phyloP scores from a whole-genome alignment of 2,797 vertebrate genomes.

The Sebastes dallii region DNA sequence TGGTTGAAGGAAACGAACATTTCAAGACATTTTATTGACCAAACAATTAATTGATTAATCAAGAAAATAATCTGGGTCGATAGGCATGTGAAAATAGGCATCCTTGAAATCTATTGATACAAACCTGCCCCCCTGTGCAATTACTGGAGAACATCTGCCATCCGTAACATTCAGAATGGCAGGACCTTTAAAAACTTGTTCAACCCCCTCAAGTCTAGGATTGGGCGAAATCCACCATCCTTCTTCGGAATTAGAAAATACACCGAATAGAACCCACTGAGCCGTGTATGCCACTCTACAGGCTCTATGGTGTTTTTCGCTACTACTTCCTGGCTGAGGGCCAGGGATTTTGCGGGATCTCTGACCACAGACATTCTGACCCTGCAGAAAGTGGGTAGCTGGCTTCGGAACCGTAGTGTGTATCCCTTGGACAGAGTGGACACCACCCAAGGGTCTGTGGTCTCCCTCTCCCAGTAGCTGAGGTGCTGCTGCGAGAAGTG shows the following conservation, averaged over 20 bases:
- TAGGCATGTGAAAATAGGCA: not conserved
- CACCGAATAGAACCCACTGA: not conserved
- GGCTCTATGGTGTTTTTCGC: not conserved
- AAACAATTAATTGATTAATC: not conserved
- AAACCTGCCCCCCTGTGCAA: not conserved
- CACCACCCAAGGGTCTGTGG: no score
- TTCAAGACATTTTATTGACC: not conserved
- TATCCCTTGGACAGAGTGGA: no score
- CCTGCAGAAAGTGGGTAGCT: no score
- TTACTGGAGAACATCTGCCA: not conserved
- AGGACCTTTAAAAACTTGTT: not conserved
- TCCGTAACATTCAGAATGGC: not conserved
- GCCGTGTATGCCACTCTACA: not conserved
- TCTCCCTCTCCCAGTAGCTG: no score
- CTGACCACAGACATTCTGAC: no score
- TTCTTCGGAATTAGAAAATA: not conserved
- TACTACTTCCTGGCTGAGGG: no score
- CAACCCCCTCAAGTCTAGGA: not conserved
- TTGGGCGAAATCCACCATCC: not conserved
- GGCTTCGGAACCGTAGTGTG: no score
- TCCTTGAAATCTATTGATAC: not conserved
- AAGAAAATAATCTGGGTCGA: no score
- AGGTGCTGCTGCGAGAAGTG: no score
- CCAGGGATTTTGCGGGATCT: no score
- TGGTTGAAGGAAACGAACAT: not conserved